A percentile compares a stretch with the other conserved stretches of the same genome.
Evolutionary conservation across 1,140 invertebrate genomes (phyloP).

Genomic region (Aphis craccivora): DNA sequence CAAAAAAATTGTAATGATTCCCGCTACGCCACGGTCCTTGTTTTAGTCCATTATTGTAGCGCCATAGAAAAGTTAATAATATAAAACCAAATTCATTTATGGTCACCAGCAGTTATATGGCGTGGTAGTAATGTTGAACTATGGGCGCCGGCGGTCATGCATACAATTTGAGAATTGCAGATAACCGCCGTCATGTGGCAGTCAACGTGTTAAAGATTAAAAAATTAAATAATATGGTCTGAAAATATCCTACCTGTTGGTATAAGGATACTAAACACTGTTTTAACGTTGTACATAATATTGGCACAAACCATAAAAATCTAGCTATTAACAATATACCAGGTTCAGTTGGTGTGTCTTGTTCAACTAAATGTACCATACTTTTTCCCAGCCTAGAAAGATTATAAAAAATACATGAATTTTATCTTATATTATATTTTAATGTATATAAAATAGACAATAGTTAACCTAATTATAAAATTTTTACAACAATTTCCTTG

Average conservation of each 20-base stretch:
- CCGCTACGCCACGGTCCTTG: too few species aligned
- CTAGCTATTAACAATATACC: constrained; percentile 42
- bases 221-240: not conserved
- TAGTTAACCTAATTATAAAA: constrained; percentile 32
- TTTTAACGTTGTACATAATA: constrained; percentile 47
- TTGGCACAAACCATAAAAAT: constrained; percentile 43
- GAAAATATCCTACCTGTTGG: constrained; percentile 11
- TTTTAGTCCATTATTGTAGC: too few species aligned
- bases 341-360: constrained; percentile 15
- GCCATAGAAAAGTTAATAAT: too few species aligned
- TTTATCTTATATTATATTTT: not conserved
- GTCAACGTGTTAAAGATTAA: too few species aligned
- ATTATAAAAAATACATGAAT: not conserved
- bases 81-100: too few species aligned
- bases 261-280: constrained; percentile 50
- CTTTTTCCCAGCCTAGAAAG: not conserved
- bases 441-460: not conserved
- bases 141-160: too few species aligned
- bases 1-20: too few species aligned
- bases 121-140: too few species aligned
- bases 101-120: too few species aligned
- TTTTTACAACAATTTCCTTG: constrained; percentile 44
- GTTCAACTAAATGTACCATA: constrained; percentile 41
- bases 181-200: too few species aligned
- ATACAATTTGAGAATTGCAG: too few species aligned